Conservation (phyloP, 2,888 invertebrate species). For the Epinotia nisella region DNA sequence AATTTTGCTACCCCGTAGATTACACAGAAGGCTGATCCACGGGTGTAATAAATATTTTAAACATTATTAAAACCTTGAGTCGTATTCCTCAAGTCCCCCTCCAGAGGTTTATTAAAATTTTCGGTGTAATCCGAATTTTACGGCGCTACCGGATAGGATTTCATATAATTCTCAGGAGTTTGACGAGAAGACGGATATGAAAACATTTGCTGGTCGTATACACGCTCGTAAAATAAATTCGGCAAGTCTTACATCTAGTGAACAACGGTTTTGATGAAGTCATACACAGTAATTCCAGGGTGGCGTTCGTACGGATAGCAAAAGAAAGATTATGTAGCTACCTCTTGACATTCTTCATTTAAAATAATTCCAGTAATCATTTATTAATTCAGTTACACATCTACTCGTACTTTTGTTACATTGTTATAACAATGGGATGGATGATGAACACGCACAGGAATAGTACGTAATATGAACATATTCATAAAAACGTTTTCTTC, state of each 20-base stretch:
- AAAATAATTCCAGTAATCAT: neutral
- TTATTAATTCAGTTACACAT: no score
- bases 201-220: conserved; percentile 57
- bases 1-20: conserved; percentile 28
- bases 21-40: conserved; percentile 27
- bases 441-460: no score
- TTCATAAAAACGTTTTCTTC: conserved; percentile 50
- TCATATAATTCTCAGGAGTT: conserved; percentile 60
- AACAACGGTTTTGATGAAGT: conserved; percentile 25
- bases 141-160: conserved; percentile 55
- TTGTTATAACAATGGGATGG: no score
- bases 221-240: conserved; percentile 54
- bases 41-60: conserved; percentile 43
- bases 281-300: no score
- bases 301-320: neutral
- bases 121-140: conserved; percentile 65
- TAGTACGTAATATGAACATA: neutral
- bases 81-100: conserved; percentile 47
- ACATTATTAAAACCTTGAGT: conserved; percentile 48
- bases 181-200: conserved; percentile 59
- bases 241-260: conserved; percentile 29
- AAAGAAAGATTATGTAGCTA: neutral
- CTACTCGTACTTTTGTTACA: no score
- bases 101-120: conserved; percentile 63
- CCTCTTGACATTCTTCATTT: neutral